phyloP scores from a whole-genome alignment of 2,888 invertebrate species.

The Cephus sareptanus region DNA sequence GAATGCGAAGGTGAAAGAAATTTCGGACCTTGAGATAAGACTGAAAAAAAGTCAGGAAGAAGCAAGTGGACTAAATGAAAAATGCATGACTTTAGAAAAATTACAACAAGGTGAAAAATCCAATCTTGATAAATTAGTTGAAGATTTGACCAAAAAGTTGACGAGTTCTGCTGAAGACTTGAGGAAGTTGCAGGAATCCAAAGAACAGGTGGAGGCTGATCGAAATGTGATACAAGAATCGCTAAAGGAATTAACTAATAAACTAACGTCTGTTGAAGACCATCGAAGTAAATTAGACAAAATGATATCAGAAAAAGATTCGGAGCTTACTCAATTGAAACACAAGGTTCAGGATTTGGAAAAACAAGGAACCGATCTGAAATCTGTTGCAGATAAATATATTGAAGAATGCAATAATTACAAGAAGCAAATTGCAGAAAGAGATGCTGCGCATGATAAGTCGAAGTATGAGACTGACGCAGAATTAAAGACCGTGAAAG shows the following conservation, averaged over 20 bases:
- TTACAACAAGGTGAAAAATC: conserved; percentile 68
- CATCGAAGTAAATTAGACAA: conserved; percentile 39
- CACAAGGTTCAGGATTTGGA: conserved; percentile 65
- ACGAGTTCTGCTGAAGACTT: conserved; percentile 40
- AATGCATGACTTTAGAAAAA: conserved; percentile 65
- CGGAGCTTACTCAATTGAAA: conserved; percentile 34
- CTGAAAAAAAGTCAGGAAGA: conserved; percentile 40
- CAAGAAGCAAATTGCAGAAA: conserved; percentile 67
- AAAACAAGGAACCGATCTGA: conserved; percentile 65
- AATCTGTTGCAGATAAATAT: conserved; percentile 67
- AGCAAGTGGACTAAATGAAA: conserved; percentile 28
- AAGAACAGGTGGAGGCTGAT: conserved; percentile 41
- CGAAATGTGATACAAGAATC: conserved; percentile 50
- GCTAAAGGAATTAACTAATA: conserved; percentile 64
- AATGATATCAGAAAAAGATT: conserved; percentile 39
- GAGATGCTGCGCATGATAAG: conserved; percentile 66
- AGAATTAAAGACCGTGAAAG: conserved; percentile 40
- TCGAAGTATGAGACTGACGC: conserved; percentile 66
- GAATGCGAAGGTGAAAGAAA: conserved; percentile 65
- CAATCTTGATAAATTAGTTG: conserved; percentile 33
- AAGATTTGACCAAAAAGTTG: conserved; percentile 41
- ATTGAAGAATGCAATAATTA: conserved; percentile 68
- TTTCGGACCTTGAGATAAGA: conserved; percentile 46
- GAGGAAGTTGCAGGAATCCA: conserved; percentile 36
- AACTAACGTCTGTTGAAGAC: conserved; percentile 32